phyloP scores from a whole-genome alignment of 2,113 vertebrate species.

The Odobenus rosmarus region DNA sequence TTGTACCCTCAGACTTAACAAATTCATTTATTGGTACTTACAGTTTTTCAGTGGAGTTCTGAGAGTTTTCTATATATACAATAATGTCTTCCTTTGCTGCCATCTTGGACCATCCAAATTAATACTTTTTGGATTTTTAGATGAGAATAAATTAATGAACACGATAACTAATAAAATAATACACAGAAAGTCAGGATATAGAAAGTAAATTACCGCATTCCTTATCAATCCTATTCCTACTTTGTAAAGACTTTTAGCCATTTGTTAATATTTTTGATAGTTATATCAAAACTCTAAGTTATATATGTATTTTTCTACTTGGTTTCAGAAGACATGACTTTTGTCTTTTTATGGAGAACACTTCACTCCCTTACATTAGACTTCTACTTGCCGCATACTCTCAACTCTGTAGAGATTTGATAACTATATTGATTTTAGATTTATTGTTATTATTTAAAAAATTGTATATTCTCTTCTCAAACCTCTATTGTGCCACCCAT shows the following conservation, averaged over 20 bases:
- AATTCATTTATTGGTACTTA: not conserved
- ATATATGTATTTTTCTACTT: not conserved
- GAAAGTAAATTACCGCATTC: not conserved
- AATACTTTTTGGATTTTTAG: not conserved
- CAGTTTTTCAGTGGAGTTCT: not conserved
- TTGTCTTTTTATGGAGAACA: not conserved
- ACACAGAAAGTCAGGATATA: not conserved
- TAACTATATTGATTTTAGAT: not conserved
- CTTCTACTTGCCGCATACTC: not conserved
- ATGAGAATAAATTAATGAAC: not conserved
- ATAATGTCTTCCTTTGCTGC: not conserved
- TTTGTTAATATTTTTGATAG: not conserved
- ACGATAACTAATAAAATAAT: not conserved
- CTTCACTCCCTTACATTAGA: not conserved
- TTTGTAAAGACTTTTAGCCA: not conserved
- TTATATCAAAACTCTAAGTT: not conserved
- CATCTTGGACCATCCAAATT: not conserved
- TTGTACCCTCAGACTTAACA: not conserved
- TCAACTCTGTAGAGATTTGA: not conserved
- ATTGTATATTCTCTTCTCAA: not conserved
- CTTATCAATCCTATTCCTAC: not conserved
- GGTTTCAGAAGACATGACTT: not conserved
- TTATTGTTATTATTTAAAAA: not conserved
- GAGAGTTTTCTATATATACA: not conserved
- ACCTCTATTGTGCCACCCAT: not conserved